Percentiles rank a stretch among this genome's conserved stretches.
phyloP scores from a whole-genome alignment of 2,797 vertebrate genomes.

The Malurus leucopterus region DNA sequence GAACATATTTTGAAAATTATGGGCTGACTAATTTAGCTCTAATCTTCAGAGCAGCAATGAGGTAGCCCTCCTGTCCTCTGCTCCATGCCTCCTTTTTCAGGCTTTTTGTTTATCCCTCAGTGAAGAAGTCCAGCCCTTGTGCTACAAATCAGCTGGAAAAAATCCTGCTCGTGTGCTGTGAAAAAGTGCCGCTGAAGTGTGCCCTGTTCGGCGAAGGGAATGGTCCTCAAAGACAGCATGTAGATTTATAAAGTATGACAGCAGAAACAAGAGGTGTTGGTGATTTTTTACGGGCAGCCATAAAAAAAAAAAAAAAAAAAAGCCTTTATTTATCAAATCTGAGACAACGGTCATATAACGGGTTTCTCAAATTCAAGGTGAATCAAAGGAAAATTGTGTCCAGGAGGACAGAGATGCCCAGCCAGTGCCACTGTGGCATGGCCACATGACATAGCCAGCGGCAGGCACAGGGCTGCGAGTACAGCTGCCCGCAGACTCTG shows the following conservation, averaged over 20 bases:
- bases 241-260: conserved; percentile 42
- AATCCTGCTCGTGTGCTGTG: conserved; percentile 41
- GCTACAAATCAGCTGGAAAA: conserved; percentile 60
- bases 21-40: not conserved
- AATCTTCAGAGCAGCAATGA: not conserved
- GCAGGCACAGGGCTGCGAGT: conserved; percentile 28
- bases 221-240: conserved; percentile 34
- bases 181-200: conserved; percentile 18
- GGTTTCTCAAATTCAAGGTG: conserved; percentile 60
- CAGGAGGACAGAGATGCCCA: conserved; percentile 47
- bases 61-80: not conserved
- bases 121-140: not conserved
- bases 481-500: conserved; percentile 47
- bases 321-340: conserved; percentile 7
- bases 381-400: conserved; percentile 62
- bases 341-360: not conserved
- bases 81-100: not conserved
- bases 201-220: not conserved
- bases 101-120: not conserved
- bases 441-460: conserved; percentile 40
- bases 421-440: not conserved
- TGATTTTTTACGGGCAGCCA: not conserved
- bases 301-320: not conserved
- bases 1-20: not conserved
- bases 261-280: conserved; percentile 28